Percentiles rank a stretch among this genome's conserved stretches.
phyloP scores from a whole-genome alignment of 2,888 invertebrate species.

The Rambutsinella grinnellia region DNA sequence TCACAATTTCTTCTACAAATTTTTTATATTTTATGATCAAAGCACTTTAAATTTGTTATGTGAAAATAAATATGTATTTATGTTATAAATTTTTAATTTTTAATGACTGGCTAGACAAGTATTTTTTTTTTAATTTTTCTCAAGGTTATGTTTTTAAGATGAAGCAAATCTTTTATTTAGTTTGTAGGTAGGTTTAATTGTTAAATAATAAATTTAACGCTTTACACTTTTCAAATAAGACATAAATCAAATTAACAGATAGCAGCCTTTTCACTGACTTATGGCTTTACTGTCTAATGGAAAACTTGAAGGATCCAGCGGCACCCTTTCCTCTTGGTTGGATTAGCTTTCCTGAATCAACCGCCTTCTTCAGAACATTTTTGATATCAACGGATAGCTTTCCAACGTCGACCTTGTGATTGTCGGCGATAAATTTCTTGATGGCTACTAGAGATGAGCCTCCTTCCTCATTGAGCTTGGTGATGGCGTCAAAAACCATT shows the following conservation, averaged over 20 bases:
- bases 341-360: constrained; percentile 69
- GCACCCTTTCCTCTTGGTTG: constrained; percentile 52
- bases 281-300: constrained; percentile 8
- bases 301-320: constrained; percentile 39
- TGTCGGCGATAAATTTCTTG: constrained; percentile 75
- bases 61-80: too few relatives aligned
- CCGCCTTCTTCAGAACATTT: constrained; percentile 74
- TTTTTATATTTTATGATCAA: too few relatives aligned
- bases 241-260: too few relatives aligned
- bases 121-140: too few relatives aligned
- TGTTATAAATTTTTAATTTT: too few relatives aligned
- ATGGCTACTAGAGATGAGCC: constrained; percentile 75
- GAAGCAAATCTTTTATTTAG: neutral
- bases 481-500: constrained; percentile 74
- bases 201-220: too few relatives aligned
- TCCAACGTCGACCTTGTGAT: constrained; percentile 74
- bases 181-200: too few relatives aligned
- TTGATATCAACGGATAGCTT: constrained; percentile 75
- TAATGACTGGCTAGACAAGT: too few relatives aligned
- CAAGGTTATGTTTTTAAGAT: too few relatives aligned
- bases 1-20: too few relatives aligned
- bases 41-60: too few relatives aligned
- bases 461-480: constrained; percentile 69
- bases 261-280: neutral
- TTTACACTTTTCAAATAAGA: too few relatives aligned